These are phyloP conservation scores for Stenotaenia linearis DNA, from an alignment of 2,888 invertebrate genomes.

Conservation along the genomic window DNA sequence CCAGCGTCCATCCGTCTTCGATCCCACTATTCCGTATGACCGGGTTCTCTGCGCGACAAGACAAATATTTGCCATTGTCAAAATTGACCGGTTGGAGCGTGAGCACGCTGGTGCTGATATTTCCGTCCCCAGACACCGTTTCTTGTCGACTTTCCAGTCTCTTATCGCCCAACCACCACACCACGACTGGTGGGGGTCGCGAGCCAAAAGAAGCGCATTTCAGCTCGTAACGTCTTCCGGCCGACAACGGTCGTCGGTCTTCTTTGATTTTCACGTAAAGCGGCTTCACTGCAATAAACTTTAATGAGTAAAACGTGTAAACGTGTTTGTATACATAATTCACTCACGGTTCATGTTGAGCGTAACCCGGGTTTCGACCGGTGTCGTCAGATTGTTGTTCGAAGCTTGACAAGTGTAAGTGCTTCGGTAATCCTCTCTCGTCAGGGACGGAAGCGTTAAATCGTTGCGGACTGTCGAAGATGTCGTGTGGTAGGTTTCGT, in stretches of 20 bases:
- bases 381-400: constrained; percentile 34
- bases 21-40: constrained; percentile 40
- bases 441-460: constrained; percentile 28
- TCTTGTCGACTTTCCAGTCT: constrained; percentile 33
- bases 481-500: constrained; percentile 64
- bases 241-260: constrained; percentile 41
- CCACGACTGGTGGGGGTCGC: constrained; percentile 42
- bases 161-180: constrained; percentile 43
- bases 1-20: constrained; percentile 41
- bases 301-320: no score
- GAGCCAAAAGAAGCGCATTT: constrained; percentile 42
- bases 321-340: no score
- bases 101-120: constrained; percentile 40
- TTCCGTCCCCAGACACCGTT: constrained; percentile 37
- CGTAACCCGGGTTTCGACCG: constrained; percentile 26
- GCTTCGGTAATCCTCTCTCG: constrained; percentile 32
- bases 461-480: constrained; percentile 36
- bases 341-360: constrained; percentile 37
- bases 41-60: constrained; percentile 41
- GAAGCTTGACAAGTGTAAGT: constrained; percentile 33
- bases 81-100: constrained; percentile 39
- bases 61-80: constrained; percentile 41
- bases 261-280: constrained; percentile 41
- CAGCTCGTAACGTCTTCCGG: constrained; percentile 41
- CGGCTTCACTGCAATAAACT: constrained; percentile 41